A percentile compares a stretch with the other conserved stretches of the same genome.
These are phyloP conservation scores for Polymixis lichenea DNA, from an alignment of 2,888 invertebrate genomes.

Conservation along the genomic window DNA sequence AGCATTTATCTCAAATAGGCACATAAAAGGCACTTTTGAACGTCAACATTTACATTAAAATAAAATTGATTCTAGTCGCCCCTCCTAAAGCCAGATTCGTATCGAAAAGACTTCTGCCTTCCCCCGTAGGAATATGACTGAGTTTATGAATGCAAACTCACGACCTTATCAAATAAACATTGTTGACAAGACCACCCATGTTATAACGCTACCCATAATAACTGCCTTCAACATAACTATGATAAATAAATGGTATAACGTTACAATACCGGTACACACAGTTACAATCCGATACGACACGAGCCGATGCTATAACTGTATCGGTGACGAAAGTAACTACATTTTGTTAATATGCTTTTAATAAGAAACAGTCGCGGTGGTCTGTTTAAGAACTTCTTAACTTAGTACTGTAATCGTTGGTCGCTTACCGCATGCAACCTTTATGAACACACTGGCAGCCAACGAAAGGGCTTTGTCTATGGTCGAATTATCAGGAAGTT, in stretches of 20 bases:
- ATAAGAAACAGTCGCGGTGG: neutral
- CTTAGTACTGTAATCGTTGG: too few species aligned
- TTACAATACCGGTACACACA: constrained; percentile 12
- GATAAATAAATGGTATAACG: neutral
- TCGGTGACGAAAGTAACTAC: neutral
- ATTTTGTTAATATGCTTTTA: constrained; percentile 1
- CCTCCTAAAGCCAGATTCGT: too few species aligned
- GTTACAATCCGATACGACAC: constrained; percentile 18
- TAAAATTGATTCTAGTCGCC: too few species aligned
- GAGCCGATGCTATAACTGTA: constrained; percentile 7
- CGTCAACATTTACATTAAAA: too few species aligned
- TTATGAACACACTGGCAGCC: too few species aligned
- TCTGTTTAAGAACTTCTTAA: neutral
- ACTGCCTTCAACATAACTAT: neutral
- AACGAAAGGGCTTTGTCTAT: too few species aligned
- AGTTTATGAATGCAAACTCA: neutral
- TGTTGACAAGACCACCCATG: neutral
- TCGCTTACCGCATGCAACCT: too few species aligned
- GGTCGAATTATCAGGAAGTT: too few species aligned
- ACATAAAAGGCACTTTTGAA: too few species aligned
- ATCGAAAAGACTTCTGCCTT: too few species aligned
- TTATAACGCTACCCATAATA: neutral
- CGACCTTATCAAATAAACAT: neutral
- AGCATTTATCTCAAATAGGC: too few species aligned
- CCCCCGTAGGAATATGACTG: too few species aligned